Conservation (phyloP, 2,888 invertebrate species). For the Papilio elwesi region DNA sequence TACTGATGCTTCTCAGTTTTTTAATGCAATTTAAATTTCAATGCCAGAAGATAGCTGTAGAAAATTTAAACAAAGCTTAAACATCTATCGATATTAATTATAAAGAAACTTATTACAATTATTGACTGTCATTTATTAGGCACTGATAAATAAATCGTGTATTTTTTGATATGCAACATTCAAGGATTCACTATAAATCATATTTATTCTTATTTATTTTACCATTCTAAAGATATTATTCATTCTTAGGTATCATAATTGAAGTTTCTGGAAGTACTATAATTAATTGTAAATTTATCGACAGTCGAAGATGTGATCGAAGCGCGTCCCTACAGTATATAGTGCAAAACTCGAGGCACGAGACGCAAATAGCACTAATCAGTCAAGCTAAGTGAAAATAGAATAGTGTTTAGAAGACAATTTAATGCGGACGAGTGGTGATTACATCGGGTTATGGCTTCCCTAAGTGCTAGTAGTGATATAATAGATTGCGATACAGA, state of each 20-base stretch:
- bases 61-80: no score
- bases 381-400: conserved; percentile 62
- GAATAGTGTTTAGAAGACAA: conserved; percentile 54
- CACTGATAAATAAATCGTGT: no score
- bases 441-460: conserved; percentile 13
- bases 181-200: no score
- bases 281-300: not conserved
- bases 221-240: no score
- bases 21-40: no score
- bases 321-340: conserved; percentile 10
- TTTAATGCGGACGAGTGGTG: conserved; percentile 48
- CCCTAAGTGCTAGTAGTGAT: conserved; percentile 29
- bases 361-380: conserved; percentile 58
- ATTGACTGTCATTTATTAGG: not conserved
- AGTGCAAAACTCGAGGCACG: conserved; percentile 25
- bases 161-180: no score
- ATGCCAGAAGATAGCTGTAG: no score
- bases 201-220: no score
- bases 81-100: no score
- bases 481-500: conserved; percentile 14
- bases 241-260: no score
- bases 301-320: not conserved
- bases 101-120: not conserved
- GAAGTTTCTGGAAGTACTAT: no score
- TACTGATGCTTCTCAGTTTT: not conserved